Base-by-base conservation (phyloP, 1,140 invertebrate genomes). In the Drosophila subpulchrella region DNA sequence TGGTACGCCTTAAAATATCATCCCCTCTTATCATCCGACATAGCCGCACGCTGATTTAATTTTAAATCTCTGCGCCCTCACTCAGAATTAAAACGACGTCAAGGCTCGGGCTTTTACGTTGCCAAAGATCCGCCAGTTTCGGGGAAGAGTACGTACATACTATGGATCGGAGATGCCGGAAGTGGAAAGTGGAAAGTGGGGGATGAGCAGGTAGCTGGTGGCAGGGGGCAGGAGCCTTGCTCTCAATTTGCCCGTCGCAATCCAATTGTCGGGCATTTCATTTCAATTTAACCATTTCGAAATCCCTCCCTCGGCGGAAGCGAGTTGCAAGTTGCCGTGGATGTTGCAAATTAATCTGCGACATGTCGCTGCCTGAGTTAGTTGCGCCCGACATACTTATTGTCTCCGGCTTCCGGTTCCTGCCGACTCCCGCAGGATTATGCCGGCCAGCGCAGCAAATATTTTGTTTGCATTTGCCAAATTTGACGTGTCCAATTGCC, bases 281-380 rank as follows among this genome's bases (percentile, higher is more conserved):
- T 81, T 89, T 89, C 85, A 84, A 89, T 89, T 89, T 84, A 75
- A 89, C 84, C 77, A 88, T 89, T 88, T 89, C 51, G 67, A 80
- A 78, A 68, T 77, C 15, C 24, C 13, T 8, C 50, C 38, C 55
- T 46, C 77, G 58, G 10, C 72, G 72, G 66, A 60, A 77, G 62
- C 71, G 11, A 46, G 38, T 30, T 61, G 48, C 54, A 51, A 34
- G 34, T 75, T 54, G 46, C 57, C 42, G 72, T 62, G 71, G 71
- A 61, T 75, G 77, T 46, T 63, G 58, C 51, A 86, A 85, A 74
- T 85, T 68, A 65, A 78, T 86, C 67, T 78, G 51, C 60, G 67
- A 46, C 74, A 65, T 76, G 59, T 71, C 71, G 70, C 42, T 50
- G 58, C 59, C 55, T 59, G 17, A 39, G 39, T 74, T 54, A 57